Conservation (phyloP, 2,113 vertebrate species). For the Hepsetus odoe region DNA sequence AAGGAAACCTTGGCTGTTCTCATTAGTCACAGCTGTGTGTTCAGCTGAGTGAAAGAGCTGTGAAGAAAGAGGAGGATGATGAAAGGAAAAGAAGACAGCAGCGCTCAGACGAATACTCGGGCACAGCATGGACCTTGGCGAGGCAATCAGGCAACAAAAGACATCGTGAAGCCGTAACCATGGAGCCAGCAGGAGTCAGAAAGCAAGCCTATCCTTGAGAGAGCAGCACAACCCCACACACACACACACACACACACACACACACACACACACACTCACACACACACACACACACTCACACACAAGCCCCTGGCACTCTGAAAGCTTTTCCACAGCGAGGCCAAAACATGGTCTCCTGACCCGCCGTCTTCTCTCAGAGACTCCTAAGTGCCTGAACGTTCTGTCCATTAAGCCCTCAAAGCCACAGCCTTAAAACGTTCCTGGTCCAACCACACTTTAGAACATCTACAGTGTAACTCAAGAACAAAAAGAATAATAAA, state of each 20-base stretch:
- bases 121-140: not conserved
- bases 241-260: not conserved
- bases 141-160: slow-evolving; percentile 13
- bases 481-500: no score
- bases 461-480: no score
- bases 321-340: slow-evolving; percentile 62
- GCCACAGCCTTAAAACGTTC: not conserved
- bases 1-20: not conserved
- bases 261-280: not conserved
- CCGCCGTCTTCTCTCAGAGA: slow-evolving; percentile 36
- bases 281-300: not conserved
- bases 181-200: slow-evolving; percentile 43
- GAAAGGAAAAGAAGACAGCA: not conserved
- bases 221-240: not conserved
- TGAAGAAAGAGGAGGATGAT: not conserved
- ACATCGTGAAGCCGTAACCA: slow-evolving; percentile 48
- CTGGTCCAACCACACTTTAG: not conserved
- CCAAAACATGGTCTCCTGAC: slow-evolving; percentile 52
- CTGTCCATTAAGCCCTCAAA: slow-evolving; percentile 62
- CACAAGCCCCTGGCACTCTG: slow-evolving; percentile 13
- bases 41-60: not conserved
- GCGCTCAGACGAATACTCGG: slow-evolving; percentile 1
- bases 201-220: slow-evolving; percentile 10
- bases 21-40: not conserved
- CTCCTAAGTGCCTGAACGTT: slow-evolving; percentile 53